Percentiles rank a stretch among this genome's conserved stretches.
phyloP scores from a whole-genome alignment of 92 coral and sea anemone species.

The Palythoa heliodiscus region DNA sequence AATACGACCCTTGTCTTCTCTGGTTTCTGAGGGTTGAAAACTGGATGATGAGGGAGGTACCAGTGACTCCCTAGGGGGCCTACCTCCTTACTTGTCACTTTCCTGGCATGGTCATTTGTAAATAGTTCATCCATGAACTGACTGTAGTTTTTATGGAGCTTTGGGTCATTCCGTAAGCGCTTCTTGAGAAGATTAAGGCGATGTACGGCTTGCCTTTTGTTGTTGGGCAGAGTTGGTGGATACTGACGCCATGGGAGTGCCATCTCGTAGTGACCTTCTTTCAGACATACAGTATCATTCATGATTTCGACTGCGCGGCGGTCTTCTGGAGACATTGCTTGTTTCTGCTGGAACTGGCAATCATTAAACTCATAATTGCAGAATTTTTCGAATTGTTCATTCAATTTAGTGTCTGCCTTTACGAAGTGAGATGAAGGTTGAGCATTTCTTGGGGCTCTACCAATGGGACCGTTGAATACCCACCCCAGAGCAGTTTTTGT shows the following conservation, averaged over 20 bases:
- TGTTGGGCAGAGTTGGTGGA: conserved; percentile 57
- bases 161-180: conserved; percentile 37
- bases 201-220: conserved; percentile 46
- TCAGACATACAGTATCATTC: conserved; percentile 13
- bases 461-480: conserved; percentile 58
- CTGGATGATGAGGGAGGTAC: no score
- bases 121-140: conserved; percentile 59
- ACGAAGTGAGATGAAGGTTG: conserved; percentile 46
- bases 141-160: conserved; percentile 41
- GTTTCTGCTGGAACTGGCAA: conserved; percentile 25
- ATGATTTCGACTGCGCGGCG: conserved; percentile 14
- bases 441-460: conserved; percentile 19
- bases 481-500: conserved; percentile 42
- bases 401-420: conserved; percentile 7
- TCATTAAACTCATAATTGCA: conserved; percentile 64
- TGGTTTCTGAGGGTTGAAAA: conserved; percentile 47
- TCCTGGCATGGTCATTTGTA: conserved; percentile 36
- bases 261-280: conserved; percentile 53
- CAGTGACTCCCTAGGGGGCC: conserved; percentile 48
- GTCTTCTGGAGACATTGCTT: conserved; percentile 42
- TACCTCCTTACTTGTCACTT: conserved; percentile 23
- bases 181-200: conserved; percentile 47
- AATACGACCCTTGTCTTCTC: conserved; percentile 44
- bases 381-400: conserved; percentile 46
- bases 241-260: conserved; percentile 61